phyloP scores from a whole-genome alignment of 2,113 vertebrate genomes.

The Lonchura striata region DNA sequence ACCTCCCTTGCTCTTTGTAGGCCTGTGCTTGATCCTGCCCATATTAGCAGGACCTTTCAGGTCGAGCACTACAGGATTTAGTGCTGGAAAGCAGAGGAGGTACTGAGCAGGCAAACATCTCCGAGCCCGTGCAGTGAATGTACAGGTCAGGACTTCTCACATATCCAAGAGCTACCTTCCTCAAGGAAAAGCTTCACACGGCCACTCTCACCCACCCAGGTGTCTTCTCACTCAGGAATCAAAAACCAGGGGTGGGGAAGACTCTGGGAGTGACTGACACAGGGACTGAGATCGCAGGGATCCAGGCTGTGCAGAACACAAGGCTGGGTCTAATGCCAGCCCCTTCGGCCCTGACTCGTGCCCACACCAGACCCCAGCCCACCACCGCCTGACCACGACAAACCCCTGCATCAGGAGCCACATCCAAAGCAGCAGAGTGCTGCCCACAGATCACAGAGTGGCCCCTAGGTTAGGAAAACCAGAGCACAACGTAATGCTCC shows the following conservation, averaged over 20 bases:
- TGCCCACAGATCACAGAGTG: neutral
- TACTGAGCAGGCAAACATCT: neutral
- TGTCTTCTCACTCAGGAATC: neutral
- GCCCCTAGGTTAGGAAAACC: neutral
- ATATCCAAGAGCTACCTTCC: accelerated
- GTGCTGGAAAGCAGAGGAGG: slow-evolving; percentile 15
- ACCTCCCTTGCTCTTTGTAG: slow-evolving; percentile 47
- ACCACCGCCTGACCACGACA: accelerated
- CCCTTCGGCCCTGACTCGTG: neutral
- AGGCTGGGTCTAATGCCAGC: accelerated
- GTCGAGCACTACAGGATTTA: slow-evolving; percentile 17
- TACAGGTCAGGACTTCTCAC: neutral
- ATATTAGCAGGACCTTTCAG: slow-evolving; percentile 46
- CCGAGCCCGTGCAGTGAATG: neutral
- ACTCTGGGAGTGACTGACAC: accelerated
- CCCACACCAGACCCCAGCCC: neutral
- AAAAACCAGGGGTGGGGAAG: neutral
- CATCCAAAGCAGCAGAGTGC: accelerated
- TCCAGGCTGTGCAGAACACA: neutral
- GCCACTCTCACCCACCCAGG: neutral
- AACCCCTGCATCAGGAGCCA: neutral
- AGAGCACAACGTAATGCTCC: neutral
- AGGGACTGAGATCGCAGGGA: neutral
- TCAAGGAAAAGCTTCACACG: neutral
- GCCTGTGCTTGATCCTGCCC: slow-evolving; percentile 42